Conservation (phyloP, 1,140 invertebrate genomes). For the Aphis craccivora region DNA sequence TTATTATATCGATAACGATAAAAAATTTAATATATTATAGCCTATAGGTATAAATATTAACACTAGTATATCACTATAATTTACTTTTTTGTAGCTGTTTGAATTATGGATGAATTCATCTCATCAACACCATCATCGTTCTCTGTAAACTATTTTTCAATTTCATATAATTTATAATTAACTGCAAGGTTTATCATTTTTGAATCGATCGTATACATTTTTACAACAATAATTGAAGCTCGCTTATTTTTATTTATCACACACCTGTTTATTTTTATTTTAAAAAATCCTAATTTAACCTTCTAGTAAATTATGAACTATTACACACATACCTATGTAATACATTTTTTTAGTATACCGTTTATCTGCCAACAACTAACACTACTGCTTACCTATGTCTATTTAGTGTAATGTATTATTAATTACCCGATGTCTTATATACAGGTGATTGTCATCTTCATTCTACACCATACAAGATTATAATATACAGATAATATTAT, state of each 20-base stretch:
- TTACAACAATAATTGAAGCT: background rate
- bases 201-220: background rate
- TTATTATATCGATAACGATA: background rate
- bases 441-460: no score
- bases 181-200: background rate
- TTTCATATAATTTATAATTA: background rate
- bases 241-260: no score
- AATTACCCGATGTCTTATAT: no score
- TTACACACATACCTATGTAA: background rate
- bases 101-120: background rate
- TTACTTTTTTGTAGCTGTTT: background rate
- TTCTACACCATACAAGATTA: no score
- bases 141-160: conserved; percentile 11
- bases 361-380: no score
- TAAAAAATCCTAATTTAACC: background rate
- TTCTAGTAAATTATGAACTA: background rate
- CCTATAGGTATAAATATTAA: background rate
- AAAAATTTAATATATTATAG: background rate
- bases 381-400: no score
- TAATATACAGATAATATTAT: no score
- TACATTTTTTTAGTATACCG: no score
- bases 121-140: background rate
- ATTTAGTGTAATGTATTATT: no score
- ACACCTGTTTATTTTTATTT: background rate
- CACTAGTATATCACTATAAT: background rate